A percentile compares a stretch with the other conserved stretches of the same genome.
These are phyloP conservation scores for Catocala sponsa DNA, from an alignment of 2,888 invertebrate species.

Conservation along the genomic window DNA sequence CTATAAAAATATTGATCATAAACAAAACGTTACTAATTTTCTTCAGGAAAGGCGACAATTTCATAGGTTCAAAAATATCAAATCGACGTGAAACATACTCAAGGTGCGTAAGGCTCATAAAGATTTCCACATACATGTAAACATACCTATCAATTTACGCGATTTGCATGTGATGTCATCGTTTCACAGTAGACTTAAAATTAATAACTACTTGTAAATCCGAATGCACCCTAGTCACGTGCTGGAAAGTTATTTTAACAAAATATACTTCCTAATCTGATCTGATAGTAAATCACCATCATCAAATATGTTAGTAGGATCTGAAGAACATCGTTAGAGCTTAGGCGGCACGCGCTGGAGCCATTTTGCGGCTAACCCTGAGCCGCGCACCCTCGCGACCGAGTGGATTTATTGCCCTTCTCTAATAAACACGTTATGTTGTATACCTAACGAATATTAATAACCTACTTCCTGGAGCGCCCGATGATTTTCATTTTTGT, in stretches of 20 bases:
- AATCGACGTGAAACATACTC: no score
- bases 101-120: no score
- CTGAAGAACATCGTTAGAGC: slow-evolving; percentile 79
- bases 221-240: slow-evolving; percentile 39
- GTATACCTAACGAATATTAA: slow-evolving; percentile 82
- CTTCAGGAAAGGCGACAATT: no score
- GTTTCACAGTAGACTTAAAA: slow-evolving; percentile 13
- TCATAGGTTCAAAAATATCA: no score
- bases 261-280: slow-evolving; percentile 62
- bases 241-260: slow-evolving; percentile 44
- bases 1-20: no score
- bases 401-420: slow-evolving; percentile 73
- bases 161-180: background rate
- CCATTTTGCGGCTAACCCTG: slow-evolving; percentile 77
- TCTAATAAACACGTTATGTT: slow-evolving; percentile 84
- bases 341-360: slow-evolving; percentile 75
- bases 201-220: slow-evolving; percentile 20
- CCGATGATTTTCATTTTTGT: slow-evolving; percentile 74
- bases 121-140: no score
- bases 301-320: slow-evolving; percentile 71
- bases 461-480: slow-evolving; percentile 71
- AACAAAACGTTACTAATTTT: no score
- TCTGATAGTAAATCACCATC: slow-evolving; percentile 80
- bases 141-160: slow-evolving; percentile 1
- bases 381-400: slow-evolving; percentile 51